Conservation (phyloP, 2,797 vertebrate species). For the Spinus olivaceus region DNA sequence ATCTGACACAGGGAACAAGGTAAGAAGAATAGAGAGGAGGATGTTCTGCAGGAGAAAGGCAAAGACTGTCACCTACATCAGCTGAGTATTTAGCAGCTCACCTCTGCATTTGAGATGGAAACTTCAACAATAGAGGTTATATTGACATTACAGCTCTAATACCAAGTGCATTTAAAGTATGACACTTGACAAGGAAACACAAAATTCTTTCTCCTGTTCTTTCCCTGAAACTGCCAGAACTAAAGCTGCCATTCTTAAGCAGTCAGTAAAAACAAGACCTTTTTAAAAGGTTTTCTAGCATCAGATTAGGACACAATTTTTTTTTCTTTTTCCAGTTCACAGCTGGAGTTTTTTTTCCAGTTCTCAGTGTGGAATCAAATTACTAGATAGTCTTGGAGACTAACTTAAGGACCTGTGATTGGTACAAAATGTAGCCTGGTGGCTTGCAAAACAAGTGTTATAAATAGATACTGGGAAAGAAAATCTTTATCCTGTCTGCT, state of each 20-base stretch:
- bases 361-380: not conserved
- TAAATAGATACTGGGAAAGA: not conserved
- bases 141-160: not conserved
- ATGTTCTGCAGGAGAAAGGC: not conserved
- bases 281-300: not conserved
- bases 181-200: not conserved
- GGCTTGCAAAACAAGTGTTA: not conserved
- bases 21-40: not conserved
- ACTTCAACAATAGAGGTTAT: not conserved
- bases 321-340: not conserved
- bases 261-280: not conserved
- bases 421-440: not conserved
- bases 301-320: not conserved
- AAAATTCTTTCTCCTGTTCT: not conserved
- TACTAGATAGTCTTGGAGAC: not conserved
- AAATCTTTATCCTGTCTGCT: not conserved
- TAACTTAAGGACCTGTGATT: not conserved
- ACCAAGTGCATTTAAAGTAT: not conserved
- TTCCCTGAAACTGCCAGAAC: not conserved
- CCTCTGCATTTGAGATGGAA: not conserved
- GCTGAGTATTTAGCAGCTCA: not conserved
- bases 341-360: not conserved
- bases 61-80: not conserved
- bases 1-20: not conserved
- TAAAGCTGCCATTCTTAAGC: not conserved